These are phyloP conservation scores for Agonopterix alstromeriana DNA, from an alignment of 2,888 invertebrate species.

Conservation along the genomic window DNA sequence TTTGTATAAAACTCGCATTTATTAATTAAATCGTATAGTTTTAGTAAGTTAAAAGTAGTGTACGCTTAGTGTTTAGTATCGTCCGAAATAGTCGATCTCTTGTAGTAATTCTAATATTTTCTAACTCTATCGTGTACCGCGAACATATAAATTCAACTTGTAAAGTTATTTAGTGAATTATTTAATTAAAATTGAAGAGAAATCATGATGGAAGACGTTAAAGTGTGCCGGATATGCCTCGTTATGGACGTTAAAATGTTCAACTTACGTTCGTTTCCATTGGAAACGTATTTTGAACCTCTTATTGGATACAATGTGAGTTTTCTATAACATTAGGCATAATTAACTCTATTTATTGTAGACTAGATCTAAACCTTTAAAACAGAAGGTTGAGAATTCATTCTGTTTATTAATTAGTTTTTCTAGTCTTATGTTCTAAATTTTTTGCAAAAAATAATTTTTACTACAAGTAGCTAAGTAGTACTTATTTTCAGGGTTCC, in stretches of 20 bases:
- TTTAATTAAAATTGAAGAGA: constrained; percentile 3
- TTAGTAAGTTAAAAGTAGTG: constrained; percentile 6
- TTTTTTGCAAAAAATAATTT: no score
- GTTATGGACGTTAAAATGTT: constrained; percentile 45
- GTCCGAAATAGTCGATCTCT: background rate
- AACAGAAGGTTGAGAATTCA: no score
- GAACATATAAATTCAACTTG: constrained; percentile 34
- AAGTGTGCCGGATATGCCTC: constrained; percentile 60
- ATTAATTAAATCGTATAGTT: background rate
- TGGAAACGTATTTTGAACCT: constrained; percentile 42
- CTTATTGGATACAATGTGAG: constrained; percentile 51
- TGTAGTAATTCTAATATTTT: constrained; percentile 58
- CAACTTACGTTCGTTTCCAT: constrained; percentile 35
- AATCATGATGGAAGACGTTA: constrained; percentile 38
- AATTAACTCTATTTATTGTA: no score
- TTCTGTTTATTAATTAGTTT: no score
- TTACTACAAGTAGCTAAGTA: no score
- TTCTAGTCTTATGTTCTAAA: no score
- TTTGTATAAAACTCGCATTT: background rate
- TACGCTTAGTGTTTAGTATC: background rate
- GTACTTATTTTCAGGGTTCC: no score
- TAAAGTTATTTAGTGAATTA: constrained; percentile 9
- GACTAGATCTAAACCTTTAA: no score
- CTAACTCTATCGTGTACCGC: constrained; percentile 50
- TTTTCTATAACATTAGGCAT: constrained; percentile 6